Evolutionary conservation across 2,888 invertebrate genomes (phyloP), one percentile per base, ranked within the genome.

Genomic region (Hypercompe scribonia): DNA sequence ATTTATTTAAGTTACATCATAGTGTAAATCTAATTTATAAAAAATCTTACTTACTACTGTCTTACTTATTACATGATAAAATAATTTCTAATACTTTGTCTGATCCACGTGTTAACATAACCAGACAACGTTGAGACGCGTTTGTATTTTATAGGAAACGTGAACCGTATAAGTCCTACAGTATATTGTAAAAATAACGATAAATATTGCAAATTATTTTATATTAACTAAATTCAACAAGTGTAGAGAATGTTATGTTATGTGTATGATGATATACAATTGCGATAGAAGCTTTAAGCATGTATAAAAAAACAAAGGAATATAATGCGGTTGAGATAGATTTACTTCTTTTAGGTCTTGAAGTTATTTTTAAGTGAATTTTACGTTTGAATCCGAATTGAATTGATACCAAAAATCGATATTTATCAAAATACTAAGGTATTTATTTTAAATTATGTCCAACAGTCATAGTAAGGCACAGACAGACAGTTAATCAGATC

Each of bases 21-120:
- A 84, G 71, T 82, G 82, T 42, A 15, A 67, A 69, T 82, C 76
- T 68, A 71, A 65, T 63, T 67, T 76, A 74, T 80, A 72, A 83
- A 84, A 84, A 83, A 73, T 71, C 76, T 80, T 84, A 83, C n/a
- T 24, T 46, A 58, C 81, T 84, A 84, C 18, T 31, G 31, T 61
- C 61, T 61, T 61, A 61, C 31, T 5, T 61, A 28, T 7, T 18
- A 61, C 13, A 61, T 61, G 31, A 61, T 61, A 31, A 61, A 61
- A 61, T 7, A 61, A 7, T 31, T 61, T 70, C 54, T 84, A 83
- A 83, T 83, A 81, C 85, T 82, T 21, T 18, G 54, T 58, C 28
- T 36, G 33, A 54, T 54, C 24, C 54, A 54, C n/a, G 54, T 24
- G n/a, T 61, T 36, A 58, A 54, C 8, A n/a, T 54, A 15, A 36